Conservation (phyloP, 2,888 invertebrate genomes). For the Lycaena phlaeas region DNA sequence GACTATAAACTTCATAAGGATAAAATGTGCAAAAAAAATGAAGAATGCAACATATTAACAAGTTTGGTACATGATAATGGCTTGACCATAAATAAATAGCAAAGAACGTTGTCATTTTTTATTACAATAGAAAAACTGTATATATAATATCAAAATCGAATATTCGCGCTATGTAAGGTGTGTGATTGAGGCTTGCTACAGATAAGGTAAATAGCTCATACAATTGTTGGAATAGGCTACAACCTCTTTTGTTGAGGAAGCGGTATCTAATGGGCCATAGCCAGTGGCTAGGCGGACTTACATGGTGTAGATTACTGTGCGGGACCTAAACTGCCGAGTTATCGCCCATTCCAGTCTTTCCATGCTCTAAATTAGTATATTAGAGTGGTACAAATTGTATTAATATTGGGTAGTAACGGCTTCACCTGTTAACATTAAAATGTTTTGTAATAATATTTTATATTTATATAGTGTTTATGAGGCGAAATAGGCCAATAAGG, state of each 20-base stretch:
- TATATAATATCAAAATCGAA: slow-evolving; percentile 20
- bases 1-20: no score
- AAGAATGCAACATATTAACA: not conserved
- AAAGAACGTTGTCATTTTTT: no score
- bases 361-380: slow-evolving; percentile 3
- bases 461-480: no score
- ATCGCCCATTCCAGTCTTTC: not conserved
- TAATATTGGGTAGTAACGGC: no score
- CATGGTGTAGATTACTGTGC: slow-evolving; percentile 62
- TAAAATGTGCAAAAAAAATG: not conserved
- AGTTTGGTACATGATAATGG: no score
- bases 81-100: no score
- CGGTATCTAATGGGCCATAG: slow-evolving; percentile 58
- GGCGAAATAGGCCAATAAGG: no score
- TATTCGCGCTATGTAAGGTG: slow-evolving; percentile 28
- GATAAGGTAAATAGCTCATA: slow-evolving; percentile 74
- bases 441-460: no score
- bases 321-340: not conserved
- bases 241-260: slow-evolving; percentile 68
- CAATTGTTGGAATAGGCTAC: slow-evolving; percentile 64
- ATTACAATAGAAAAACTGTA: not conserved
- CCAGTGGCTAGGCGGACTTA: slow-evolving; percentile 59
- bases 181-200: slow-evolving; percentile 60
- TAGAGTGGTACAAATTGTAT: no score
- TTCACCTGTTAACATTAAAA: no score